Conservation (phyloP, 2,113 vertebrate genomes). For the Dromaius novaehollandiae region DNA sequence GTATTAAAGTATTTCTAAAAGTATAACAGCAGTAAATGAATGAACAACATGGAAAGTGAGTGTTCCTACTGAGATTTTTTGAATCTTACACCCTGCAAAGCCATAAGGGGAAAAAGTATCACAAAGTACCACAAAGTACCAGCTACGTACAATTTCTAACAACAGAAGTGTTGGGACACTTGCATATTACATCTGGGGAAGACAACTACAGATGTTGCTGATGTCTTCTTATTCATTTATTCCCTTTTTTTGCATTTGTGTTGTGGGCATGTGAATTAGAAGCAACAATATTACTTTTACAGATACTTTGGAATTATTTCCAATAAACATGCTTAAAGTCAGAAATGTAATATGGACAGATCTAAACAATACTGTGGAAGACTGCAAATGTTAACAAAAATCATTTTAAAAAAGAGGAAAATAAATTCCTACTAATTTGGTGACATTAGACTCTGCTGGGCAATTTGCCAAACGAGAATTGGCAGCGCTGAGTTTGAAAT, state of each 20-base stretch:
- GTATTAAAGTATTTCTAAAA: not conserved
- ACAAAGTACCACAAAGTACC: not conserved
- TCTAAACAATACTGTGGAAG: not conserved
- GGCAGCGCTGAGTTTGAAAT: slow-evolving; percentile 35
- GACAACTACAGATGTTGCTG: not conserved
- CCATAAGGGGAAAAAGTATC: not conserved
- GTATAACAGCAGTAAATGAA: not conserved
- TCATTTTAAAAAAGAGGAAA: not conserved
- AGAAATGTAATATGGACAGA: not conserved
- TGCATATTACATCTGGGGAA: not conserved
- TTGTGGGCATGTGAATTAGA: not conserved
- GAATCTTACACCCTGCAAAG: not conserved
- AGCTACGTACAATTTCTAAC: not conserved
- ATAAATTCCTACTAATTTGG: not conserved
- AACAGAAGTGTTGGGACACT: not conserved
- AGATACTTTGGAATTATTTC: not conserved
- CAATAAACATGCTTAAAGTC: not conserved
- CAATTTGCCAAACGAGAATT: not conserved
- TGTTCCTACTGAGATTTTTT: not conserved
- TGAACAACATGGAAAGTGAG: not conserved
- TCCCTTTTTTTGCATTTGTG: not conserved
- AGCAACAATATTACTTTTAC: not conserved
- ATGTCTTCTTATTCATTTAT: not conserved
- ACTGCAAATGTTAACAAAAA: not conserved
- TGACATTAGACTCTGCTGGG: not conserved